Base-by-base conservation (phyloP, 2,888 invertebrate genomes). In the Parochlus steinenii region DNA sequence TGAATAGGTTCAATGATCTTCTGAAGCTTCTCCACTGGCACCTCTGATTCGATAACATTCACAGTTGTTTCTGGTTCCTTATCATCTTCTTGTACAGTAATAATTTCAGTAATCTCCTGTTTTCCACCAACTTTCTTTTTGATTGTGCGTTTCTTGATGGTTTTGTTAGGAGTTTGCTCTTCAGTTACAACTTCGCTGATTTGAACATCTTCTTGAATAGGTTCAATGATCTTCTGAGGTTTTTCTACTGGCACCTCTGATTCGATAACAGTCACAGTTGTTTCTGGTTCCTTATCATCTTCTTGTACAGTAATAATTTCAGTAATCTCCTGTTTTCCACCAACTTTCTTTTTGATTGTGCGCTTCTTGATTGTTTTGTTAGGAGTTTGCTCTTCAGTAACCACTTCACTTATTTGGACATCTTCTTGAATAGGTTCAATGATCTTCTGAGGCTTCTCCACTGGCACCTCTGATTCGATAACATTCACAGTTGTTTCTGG, bases 221-320 rank as follows among this genome's bases (percentile, higher is more conserved):
- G 16, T 7, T 30, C 18, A 30, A 8, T 17, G 8, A 18, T 30
- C 16, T 12, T 6, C 17, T 42, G 40, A 27, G 41, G 47, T 31
- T 47, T 44, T 6, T 45, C 44, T 22, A 32, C 39, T 12, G 39
- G 36, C 6, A 37, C 25, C 6, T 43, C 42, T 10, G 44, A 44
- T 19, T 35, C 38, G 10, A 14, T 31, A 37, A 48, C 40, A 42
- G 41, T 39, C 0, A 52, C 48, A 0, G 50, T 53, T 0, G 40
- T 52, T 45, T 49, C 47, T 2, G 53, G 52, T 37, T 44, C 33
- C 42, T 55, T 48, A 5, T 50, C 48, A 20, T 51, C 52, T 45
- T 51, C 50, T 38, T 53, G 49, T 7, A 50, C 42, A 1, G 53
- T 55, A 18, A 47, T 48, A 36, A 56, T 53, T 44, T 49, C 48